Base-by-base conservation (phyloP, 2,797 vertebrate species). In the Chanos chanos region DNA sequence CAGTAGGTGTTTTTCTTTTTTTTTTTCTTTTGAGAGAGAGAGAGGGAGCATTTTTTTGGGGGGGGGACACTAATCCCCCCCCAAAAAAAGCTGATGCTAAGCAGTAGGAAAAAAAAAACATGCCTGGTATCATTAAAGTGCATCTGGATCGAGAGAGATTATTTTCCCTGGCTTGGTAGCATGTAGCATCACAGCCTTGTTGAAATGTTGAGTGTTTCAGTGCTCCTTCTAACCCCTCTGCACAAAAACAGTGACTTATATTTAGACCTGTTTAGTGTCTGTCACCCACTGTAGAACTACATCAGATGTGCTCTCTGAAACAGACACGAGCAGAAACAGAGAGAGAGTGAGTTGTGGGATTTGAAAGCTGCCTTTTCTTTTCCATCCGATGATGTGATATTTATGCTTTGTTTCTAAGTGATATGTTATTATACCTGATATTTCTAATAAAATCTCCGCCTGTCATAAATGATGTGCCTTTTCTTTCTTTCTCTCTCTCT, bases 361-460 rank as follows among this genome's bases (percentile, higher is more conserved):
- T 36, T 60, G 36, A 73, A 61, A 44, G 71, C 70, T 80, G 68
- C 73, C 63, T 75, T 39, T 57, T 19, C 9, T 30, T 25, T 57
- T 69, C 40, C 47, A 22, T 65, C 57, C 59, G 61, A 57, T 15
- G 51, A 47, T 66, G 52, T 63, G 59, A 69, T 73, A 72, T 74
- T 66, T 72, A 66, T 78, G 71, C 72, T 56, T 70, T 50, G 22
- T 74, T 74, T 77, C 58, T 66, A 66, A 70, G 64, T 76, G 76
- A 52, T 60, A 54, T 70, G 60, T 58, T 64, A 57, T 40, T 60
- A 31, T 40, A 53, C 64, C 44, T 64, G 53, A 64, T 68, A 28
- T 81, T 79, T 81, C 69, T 71, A 81, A 81, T 81, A 79, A 77
- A 77, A 81, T 37, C 5, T 10, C 22, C 39, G 66, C 41, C 28